Base-by-base conservation (phyloP, 53 echinoderm and acorn worm species). In the Holothuria leucospilota region DNA sequence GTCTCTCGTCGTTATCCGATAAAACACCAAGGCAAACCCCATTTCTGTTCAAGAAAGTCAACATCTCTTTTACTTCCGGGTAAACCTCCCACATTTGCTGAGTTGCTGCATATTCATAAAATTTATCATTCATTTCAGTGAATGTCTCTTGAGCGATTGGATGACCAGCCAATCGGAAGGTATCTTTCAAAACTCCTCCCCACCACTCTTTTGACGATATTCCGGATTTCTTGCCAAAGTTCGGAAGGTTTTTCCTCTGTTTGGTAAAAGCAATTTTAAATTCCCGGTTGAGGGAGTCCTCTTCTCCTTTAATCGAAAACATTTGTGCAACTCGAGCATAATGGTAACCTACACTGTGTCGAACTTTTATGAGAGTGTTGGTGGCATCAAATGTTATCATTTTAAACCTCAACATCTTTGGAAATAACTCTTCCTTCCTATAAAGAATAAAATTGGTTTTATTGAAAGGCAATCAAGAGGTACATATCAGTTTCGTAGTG, bases 351-450 rank as follows among this genome's bases (percentile, higher is more conserved):
- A 85, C 91, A 23, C 93, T 89, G n/a, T 90, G 71, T 30, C 91
- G 81, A 20, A 95, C 90, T 70, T 81, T 85, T 41, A 96, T 94
- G 68, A 96, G 71, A 14, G 94, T 95, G 42, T 93, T 91, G 71
- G 86, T 93, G 24, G 93, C 90, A 69, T 96, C 97, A 79, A 96
- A 90, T 7, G 97, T 96, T 3, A 96, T 77, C 29, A 96, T 87
- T 78, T 93, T 94, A 84, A 87, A 89, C 34, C 94, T 91, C 26
- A 93, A 25, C 95, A 95, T 95, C 13, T 46, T 46, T 11, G 46
- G 8, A 46, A 46, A 7, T 46, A 7, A 46, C 46, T 34, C 34
- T 3, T 34, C 34, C 46, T 56, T 18, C 56, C 18, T 56, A 56
- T 13, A 15, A 56, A 56, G 11, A 46, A 46, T 46, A 46, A 46